Percentiles rank a stretch among this genome's conserved stretches.
These are phyloP conservation scores for Petromus typicus DNA, from an alignment of 2,113 vertebrate species.

Conservation along the genomic window DNA sequence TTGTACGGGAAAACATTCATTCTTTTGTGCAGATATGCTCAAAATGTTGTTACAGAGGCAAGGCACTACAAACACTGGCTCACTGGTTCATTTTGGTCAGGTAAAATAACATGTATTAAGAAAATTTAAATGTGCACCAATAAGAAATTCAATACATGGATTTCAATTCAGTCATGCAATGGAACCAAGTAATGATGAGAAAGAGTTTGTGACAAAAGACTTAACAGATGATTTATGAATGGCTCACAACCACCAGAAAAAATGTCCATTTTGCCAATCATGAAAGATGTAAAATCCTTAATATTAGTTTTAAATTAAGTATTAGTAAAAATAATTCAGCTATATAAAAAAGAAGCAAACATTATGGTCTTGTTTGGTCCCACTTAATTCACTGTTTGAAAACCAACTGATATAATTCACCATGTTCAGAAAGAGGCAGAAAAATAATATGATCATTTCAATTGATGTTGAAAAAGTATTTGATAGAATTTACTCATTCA, in stretches of 20 bases:
- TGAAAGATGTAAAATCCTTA: constrained; percentile 14
- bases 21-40: not conserved
- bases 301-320: not conserved
- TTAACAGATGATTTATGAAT: not conserved
- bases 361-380: not conserved
- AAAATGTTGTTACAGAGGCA: not conserved
- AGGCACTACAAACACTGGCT: not conserved
- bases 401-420: not conserved
- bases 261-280: not conserved
- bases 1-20: not conserved
- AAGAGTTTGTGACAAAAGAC: not conserved
- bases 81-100: not conserved
- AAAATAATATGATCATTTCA: not conserved
- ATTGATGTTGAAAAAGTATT: not conserved
- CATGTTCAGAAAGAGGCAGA: not conserved
- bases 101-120: not conserved
- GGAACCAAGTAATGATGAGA: not conserved
- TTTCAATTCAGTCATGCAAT: constrained; percentile 10
- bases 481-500: not conserved
- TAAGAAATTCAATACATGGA: too few relatives aligned
- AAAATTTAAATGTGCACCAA: too few relatives aligned
- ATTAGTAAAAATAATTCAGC: not conserved
- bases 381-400: not conserved
- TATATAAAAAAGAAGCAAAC: not conserved
- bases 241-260: not conserved